Base-by-base conservation (phyloP, 92 coral and sea anemone genomes). In the Phenganax marumi region DNA sequence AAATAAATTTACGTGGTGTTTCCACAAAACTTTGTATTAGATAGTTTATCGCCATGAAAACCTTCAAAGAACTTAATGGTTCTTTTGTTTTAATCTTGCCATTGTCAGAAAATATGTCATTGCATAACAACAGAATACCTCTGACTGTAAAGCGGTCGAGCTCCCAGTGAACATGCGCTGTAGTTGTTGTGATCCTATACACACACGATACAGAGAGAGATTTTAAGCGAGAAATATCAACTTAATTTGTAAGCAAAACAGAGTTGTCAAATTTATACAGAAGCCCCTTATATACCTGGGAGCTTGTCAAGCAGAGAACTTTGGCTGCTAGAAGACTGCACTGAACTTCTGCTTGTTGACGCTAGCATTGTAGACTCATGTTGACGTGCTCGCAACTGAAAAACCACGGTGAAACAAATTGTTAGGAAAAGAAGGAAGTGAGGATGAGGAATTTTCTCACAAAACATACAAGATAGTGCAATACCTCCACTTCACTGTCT, bases 401-500 rank as follows among this genome's bases (percentile, higher is more conserved):
- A 76, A 76, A 76, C 49, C 18, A 12, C 18, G 3, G 17, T 54
- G n/a, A 21, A 21, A 16, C 12, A 13, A 43, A 61, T 7, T 8
- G 17, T 7, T n/a, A 7, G 50, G 53, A 25, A 50, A 63, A 18
- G 16, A 16, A 9, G 43, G 5, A 1, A 33, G 43, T 33, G 43
- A 5, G 43, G 43, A 33, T 33, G 43, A 33, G 43, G 43, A 33
- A 33, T 33, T 33, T 33, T 33, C 43, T 33, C 5, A 33, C 43
- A 33, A 33, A 5, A 33, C 43, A 2, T 33, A 33, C 43, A 33
- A 33, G 43, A 33, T 5, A 33, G 5, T 33, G 43, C 5, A 1
- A 33, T 46, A 78, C 83, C 83, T 78, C 73, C 13, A 78, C 50
- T 78, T 78, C 83, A 16, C 83, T 78, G 70, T 62, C 83, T 78